Conservation (phyloP, 2,797 vertebrate species). For the Gephyroberyx darwinii region DNA sequence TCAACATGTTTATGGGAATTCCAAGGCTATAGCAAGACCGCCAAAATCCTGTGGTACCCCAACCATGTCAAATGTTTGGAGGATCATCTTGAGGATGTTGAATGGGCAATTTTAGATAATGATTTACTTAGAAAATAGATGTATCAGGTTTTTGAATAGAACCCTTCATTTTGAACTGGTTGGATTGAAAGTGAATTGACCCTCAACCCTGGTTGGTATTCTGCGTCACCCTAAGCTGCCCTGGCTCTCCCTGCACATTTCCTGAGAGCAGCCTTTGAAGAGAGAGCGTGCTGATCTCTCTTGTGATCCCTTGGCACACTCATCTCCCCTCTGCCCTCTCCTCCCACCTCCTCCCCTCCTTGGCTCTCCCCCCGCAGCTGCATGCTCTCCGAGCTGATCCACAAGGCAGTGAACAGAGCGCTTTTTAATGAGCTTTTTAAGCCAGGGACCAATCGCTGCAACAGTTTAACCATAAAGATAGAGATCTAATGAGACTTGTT, state of each 20-base stretch:
- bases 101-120: too few relatives aligned
- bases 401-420: not conserved
- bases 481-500: constrained; percentile 5
- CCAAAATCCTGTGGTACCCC: not conserved
- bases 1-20: too few relatives aligned
- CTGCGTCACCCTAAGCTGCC: not conserved
- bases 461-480: constrained; percentile 21
- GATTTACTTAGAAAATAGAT: not conserved
- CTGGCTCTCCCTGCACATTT: constrained; percentile 12
- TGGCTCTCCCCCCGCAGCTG: constrained; percentile 40
- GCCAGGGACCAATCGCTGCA: constrained; percentile 6
- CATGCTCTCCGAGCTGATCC: constrained; percentile 33
- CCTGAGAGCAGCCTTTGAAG: constrained; percentile 37
- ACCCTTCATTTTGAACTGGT: not conserved
- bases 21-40: not conserved
- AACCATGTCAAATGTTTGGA: constrained; percentile 9
- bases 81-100: too few relatives aligned
- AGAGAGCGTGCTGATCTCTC: constrained; percentile 21
- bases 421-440: constrained; percentile 43
- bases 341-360: not conserved
- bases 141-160: too few relatives aligned
- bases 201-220: not conserved
- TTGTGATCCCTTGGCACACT: constrained; percentile 34
- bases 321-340: constrained; percentile 26
- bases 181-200: not conserved